Conservation (phyloP, 2,797 vertebrate species). For the Darevskia mixta region DNA sequence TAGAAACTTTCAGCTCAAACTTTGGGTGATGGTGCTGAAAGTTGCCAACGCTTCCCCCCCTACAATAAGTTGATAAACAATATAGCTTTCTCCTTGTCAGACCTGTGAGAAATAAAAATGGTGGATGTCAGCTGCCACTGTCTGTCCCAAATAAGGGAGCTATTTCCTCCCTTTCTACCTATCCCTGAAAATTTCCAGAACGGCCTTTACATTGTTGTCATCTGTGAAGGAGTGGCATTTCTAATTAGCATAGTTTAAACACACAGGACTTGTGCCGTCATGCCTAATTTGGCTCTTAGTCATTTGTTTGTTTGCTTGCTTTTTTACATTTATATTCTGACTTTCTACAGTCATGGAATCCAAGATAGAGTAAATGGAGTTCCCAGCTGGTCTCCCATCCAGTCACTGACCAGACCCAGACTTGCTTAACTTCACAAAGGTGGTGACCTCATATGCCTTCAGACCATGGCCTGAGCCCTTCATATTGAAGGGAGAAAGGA, state of each 20-base stretch:
- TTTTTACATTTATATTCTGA: too few species aligned
- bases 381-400: too few species aligned
- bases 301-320: too few species aligned
- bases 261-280: background rate
- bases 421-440: background rate
- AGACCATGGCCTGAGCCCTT: background rate
- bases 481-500: constrained; percentile 57
- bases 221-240: background rate
- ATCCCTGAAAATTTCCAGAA: background rate
- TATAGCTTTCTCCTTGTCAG: background rate
- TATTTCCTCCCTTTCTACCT: background rate
- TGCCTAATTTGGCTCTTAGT: background rate
- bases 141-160: background rate
- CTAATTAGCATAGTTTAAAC: background rate
- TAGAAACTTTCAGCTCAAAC: background rate
- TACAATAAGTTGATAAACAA: background rate
- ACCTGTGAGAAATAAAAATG: background rate
- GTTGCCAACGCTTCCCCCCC: background rate
- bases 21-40: background rate
- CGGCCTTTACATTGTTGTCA: background rate
- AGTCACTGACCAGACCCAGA: background rate
- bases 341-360: too few species aligned
- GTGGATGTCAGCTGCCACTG: background rate
- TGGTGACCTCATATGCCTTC: background rate
- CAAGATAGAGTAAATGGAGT: too few species aligned